phyloP scores from a whole-genome alignment of 2,888 invertebrate species.

The Nipponacmea schrenckii region DNA sequence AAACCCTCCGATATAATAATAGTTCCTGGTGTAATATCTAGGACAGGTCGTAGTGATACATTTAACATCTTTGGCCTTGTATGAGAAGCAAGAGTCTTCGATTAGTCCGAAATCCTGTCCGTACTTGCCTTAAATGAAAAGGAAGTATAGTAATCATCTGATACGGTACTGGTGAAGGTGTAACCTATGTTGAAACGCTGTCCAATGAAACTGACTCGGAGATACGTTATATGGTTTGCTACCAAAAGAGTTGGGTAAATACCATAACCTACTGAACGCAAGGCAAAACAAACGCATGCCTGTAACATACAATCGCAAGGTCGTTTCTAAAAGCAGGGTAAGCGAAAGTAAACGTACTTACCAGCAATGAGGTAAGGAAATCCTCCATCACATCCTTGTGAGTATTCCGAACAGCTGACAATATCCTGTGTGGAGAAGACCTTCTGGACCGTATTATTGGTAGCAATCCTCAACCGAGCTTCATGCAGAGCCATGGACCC shows the following conservation, averaged over 20 bases:
- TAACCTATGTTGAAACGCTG: too few species aligned
- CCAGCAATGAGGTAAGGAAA: conserved; percentile 53
- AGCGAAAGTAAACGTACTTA: conserved; percentile 1
- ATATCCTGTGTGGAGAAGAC: conserved; percentile 67
- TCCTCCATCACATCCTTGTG: conserved; percentile 65
- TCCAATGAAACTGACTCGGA: too few species aligned
- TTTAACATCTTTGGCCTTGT: conserved; percentile 59
- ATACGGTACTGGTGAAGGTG: too few species aligned
- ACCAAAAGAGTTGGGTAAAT: too few species aligned
- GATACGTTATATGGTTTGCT: too few species aligned
- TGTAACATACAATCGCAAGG: too few species aligned
- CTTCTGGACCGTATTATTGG: conserved; percentile 59
- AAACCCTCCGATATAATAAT: conserved; percentile 70
- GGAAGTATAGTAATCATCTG: not conserved
- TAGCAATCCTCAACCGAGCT: conserved; percentile 64
- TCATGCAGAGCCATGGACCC: conserved; percentile 68
- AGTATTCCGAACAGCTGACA: conserved; percentile 67
- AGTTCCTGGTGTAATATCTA: conserved; percentile 66
- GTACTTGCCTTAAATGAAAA: conserved; percentile 47
- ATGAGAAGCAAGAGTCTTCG: conserved; percentile 68
- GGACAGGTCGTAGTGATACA: conserved; percentile 62
- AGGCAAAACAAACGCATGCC: too few species aligned
- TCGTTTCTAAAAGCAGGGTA: too few species aligned
- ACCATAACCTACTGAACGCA: too few species aligned
- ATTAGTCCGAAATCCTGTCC: conserved; percentile 67